These are phyloP conservation scores for Eclectus roratus DNA, from an alignment of 2,113 vertebrate genomes.

Conservation along the genomic window DNA sequence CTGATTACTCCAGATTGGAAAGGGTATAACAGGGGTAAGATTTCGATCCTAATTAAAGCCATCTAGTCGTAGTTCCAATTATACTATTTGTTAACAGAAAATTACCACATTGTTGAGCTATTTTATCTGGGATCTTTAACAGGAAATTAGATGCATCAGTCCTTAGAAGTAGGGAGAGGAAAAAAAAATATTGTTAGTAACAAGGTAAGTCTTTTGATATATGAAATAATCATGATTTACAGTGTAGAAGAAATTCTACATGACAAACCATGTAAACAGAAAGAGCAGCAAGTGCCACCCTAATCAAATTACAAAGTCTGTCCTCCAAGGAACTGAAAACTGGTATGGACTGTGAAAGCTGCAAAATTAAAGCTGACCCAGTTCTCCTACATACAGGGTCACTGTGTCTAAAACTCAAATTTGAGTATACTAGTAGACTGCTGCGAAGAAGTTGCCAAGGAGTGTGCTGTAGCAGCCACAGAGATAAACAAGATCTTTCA, in stretches of 20 bases:
- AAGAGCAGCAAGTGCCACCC: neutral
- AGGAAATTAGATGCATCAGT: neutral
- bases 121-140: neutral
- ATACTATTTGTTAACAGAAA: neutral
- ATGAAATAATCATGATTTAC: neutral
- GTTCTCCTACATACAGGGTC: neutral
- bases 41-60: neutral
- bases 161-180: neutral
- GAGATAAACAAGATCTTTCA: neutral
- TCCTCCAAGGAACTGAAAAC: neutral
- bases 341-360: neutral
- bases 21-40: neutral
- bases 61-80: slow-evolving; percentile 5
- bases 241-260: neutral
- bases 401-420: neutral
- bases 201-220: neutral
- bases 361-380: neutral
- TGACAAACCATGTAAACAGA: neutral
- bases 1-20: neutral
- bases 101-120: neutral
- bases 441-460: neutral
- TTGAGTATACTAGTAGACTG: neutral
- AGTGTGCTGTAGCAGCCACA: neutral
- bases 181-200: neutral
- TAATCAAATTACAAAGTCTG: neutral